phyloP scores from a whole-genome alignment of 2,888 invertebrate genomes.

The Lagria hirta region DNA sequence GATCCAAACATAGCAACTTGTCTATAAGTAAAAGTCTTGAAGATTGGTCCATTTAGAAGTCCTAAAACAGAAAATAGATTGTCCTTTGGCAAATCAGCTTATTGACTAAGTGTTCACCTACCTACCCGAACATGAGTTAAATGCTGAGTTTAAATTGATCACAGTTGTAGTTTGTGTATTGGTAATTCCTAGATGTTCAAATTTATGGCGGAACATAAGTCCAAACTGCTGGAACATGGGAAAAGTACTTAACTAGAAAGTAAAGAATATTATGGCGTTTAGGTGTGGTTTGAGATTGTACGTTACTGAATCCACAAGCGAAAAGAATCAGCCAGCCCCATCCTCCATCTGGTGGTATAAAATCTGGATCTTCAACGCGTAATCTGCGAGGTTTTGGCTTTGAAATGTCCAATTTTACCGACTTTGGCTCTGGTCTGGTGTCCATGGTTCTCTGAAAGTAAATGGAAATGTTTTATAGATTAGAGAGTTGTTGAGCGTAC shows the following conservation, averaged over 20 bases:
- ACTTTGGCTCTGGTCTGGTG: slow-evolving; percentile 4
- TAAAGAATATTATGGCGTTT: slow-evolving; percentile 8
- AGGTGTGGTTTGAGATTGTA: slow-evolving; percentile 53
- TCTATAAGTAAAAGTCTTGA: slow-evolving; percentile 67
- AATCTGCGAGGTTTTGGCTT: slow-evolving; percentile 44
- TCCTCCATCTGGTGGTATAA: slow-evolving; percentile 73
- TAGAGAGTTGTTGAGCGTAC: too few relatives aligned
- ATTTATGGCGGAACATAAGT: slow-evolving; percentile 67
- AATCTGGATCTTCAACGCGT: slow-evolving; percentile 54
- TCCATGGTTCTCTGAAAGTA: slow-evolving; percentile 20
- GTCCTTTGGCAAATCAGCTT: neutral
- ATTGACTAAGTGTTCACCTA: slow-evolving; percentile 27
- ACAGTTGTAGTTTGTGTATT: slow-evolving; percentile 70
- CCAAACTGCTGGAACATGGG: slow-evolving; percentile 73
- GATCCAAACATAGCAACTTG: slow-evolving; percentile 68
- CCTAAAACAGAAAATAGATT: slow-evolving; percentile 54
- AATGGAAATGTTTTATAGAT: too few relatives aligned
- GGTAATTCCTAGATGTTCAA: slow-evolving; percentile 61
- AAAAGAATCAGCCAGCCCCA: slow-evolving; percentile 77
- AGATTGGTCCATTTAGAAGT: slow-evolving; percentile 70
- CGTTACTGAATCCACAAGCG: slow-evolving; percentile 72
- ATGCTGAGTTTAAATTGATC: slow-evolving; percentile 70
- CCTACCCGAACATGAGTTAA: slow-evolving; percentile 70
- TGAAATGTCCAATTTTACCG: slow-evolving; percentile 16
- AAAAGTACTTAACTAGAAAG: slow-evolving; percentile 64